These are phyloP conservation scores for Trachelus iudaicus DNA, from an alignment of 2,888 invertebrate species.

Conservation along the genomic window DNA sequence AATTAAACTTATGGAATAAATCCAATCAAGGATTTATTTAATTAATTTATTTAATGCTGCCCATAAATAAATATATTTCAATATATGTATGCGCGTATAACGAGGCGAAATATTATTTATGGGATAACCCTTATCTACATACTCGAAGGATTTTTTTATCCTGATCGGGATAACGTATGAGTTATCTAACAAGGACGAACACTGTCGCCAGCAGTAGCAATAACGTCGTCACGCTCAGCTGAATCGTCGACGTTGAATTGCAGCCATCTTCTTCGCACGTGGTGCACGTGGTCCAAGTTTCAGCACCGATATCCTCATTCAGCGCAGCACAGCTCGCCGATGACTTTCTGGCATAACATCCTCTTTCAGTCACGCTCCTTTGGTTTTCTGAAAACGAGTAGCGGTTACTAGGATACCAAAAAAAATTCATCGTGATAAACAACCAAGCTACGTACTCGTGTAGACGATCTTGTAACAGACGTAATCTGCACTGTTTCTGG, in stretches of 20 bases:
- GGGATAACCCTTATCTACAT: neutral
- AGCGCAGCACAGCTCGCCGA: neutral
- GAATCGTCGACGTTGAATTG: constrained; percentile 21
- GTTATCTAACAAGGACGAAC: neutral
- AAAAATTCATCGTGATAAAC: neutral
- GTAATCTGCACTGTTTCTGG: neutral
- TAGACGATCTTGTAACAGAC: neutral
- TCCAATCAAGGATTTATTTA: neutral
- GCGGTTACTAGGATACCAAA: neutral
- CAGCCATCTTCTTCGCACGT: constrained; percentile 22
- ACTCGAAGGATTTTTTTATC: neutral
- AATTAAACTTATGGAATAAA: neutral
- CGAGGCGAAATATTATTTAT: neutral
- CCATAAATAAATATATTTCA: neutral
- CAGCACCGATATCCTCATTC: neutral
- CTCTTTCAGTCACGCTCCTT: neutral
- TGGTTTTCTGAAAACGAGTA: neutral
- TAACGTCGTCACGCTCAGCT: constrained; percentile 6
- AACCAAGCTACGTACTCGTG: neutral
- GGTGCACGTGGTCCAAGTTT: neutral
- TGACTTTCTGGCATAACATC: neutral
- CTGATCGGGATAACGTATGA: neutral
- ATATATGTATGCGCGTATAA: neutral
- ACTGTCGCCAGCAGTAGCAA: neutral
- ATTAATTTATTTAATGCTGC: neutral